A percentile compares a stretch with the other conserved stretches of the same genome.
Conservation (phyloP, 2,888 invertebrate genomes). For the Taphrorychus bicolor region DNA sequence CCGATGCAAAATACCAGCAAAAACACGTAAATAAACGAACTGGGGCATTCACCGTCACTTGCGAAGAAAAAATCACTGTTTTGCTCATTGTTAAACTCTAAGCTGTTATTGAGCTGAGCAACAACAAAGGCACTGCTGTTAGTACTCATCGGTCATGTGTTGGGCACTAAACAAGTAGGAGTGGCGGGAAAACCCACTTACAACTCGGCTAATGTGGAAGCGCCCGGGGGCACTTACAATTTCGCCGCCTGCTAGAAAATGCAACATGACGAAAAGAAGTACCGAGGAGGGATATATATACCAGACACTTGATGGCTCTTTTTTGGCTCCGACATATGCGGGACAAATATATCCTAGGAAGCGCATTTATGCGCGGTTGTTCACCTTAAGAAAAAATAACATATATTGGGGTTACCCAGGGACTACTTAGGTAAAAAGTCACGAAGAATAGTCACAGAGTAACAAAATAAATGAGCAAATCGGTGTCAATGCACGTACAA, state of each 20-base stretch:
- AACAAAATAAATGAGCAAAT: no score
- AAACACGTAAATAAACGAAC: slow-evolving; percentile 49
- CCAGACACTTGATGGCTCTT: background rate
- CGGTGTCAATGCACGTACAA: background rate
- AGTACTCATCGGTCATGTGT: background rate
- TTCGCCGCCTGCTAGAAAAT: background rate
- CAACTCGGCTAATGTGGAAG: background rate
- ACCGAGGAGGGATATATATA: background rate
- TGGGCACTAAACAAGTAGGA: background rate
- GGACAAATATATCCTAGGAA: background rate
- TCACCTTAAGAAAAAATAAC: background rate
- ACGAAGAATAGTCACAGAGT: no score
- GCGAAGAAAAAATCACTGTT: slow-evolving; percentile 13
- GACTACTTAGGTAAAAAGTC: no score
- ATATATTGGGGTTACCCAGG: no score
- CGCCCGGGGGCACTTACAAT: background rate
- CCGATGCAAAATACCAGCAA: slow-evolving; percentile 48
- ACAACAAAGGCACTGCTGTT: background rate
- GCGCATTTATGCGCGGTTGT: background rate
- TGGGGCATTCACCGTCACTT: slow-evolving; percentile 28
- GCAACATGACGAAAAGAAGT: slow-evolving; percentile 1
- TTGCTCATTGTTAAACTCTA: background rate
- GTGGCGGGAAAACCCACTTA: background rate
- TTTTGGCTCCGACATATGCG: background rate
- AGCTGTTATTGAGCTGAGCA: background rate